phyloP scores from a whole-genome alignment of 2,888 invertebrate species.

The Cyaniris semiargus region DNA sequence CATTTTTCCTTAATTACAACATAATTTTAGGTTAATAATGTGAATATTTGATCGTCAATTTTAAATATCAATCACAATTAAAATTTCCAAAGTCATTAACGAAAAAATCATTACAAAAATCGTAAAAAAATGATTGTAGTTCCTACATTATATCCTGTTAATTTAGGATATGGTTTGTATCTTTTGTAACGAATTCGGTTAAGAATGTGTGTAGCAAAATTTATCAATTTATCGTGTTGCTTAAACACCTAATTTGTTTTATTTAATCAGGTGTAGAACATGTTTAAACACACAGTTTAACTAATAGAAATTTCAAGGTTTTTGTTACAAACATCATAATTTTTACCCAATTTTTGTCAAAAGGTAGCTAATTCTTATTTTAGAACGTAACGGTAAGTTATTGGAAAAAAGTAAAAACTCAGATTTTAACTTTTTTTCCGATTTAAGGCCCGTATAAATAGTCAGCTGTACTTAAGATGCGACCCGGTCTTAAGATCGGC shows the following conservation, averaged over 20 bases:
- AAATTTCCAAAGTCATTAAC: not conserved
- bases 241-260: not conserved
- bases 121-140: not conserved
- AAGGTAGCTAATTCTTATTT: too few relatives aligned
- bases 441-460: too few relatives aligned
- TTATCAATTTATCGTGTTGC: too few relatives aligned
- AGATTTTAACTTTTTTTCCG: too few relatives aligned
- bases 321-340: not conserved
- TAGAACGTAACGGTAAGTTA: too few relatives aligned
- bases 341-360: too few relatives aligned
- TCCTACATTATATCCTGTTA: not conserved
- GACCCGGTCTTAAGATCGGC: too few relatives aligned
- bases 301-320: not conserved
- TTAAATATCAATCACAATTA: conserved; percentile 1
- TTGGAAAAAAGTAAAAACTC: too few relatives aligned
- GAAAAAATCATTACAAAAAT: not conserved
- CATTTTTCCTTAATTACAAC: not conserved
- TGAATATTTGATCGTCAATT: not conserved
- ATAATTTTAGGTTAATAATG: not conserved
- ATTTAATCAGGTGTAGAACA: not conserved
- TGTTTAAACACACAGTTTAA: not conserved
- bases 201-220: not conserved
- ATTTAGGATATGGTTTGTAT: not conserved
- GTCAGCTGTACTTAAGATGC: too few relatives aligned
- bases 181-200: not conserved